Conservation (phyloP, 2,888 invertebrate genomes). For the Cheilosia scutellata region DNA sequence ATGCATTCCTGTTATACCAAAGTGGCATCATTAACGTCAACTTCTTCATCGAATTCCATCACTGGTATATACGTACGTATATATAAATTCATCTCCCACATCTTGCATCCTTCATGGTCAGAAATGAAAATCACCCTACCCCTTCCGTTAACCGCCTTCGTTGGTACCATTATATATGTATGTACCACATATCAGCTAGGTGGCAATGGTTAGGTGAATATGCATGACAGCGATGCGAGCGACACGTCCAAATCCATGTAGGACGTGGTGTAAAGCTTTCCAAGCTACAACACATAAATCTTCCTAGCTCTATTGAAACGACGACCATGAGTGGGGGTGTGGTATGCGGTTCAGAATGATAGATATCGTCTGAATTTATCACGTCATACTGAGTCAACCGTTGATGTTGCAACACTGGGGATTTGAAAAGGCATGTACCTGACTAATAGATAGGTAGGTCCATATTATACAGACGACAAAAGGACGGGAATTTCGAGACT, state of each 20-base stretch:
- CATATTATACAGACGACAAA: too few relatives aligned
- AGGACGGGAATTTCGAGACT: too few relatives aligned
- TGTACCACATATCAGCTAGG: neutral
- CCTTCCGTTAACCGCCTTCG: neutral
- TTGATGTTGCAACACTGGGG: too few relatives aligned
- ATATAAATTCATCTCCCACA: conserved; percentile 10
- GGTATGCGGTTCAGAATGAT: conserved; percentile 16
- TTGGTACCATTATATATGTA: neutral
- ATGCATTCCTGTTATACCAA: neutral
- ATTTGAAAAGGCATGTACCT: too few relatives aligned
- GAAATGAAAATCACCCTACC: conserved; percentile 45
- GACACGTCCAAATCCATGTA: conserved; percentile 38
- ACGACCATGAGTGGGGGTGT: conserved; percentile 25
- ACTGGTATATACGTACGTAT: neutral
- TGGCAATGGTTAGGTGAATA: conserved; percentile 20
- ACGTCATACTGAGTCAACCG: conserved; percentile 25
- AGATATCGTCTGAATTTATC: conserved; percentile 51
- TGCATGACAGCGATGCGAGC: conserved; percentile 32
- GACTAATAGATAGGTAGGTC: too few relatives aligned
- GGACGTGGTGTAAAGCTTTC: conserved; percentile 31
- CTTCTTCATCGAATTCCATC: conserved; percentile 4
- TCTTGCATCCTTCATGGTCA: conserved; percentile 28
- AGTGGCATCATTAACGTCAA: conserved; percentile 1
- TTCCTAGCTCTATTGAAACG: conserved; percentile 32
- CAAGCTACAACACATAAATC: conserved; percentile 51